phyloP scores from a whole-genome alignment of 2,113 vertebrate genomes.

The Carassius gibelio region DNA sequence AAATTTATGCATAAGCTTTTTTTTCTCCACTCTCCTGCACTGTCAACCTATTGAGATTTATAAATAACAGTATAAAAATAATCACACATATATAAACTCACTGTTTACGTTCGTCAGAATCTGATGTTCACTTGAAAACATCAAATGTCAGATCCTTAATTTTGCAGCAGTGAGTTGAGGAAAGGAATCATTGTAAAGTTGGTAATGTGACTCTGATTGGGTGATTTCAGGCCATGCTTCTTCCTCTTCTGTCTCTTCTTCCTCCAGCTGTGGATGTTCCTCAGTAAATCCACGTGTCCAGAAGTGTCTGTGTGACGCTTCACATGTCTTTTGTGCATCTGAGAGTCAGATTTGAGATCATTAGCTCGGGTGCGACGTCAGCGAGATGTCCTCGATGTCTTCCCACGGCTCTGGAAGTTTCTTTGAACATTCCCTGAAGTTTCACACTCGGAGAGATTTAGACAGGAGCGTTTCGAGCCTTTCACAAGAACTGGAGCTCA shows the following conservation, averaged over 20 bases:
- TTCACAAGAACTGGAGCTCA: neutral
- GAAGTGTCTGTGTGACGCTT: neutral
- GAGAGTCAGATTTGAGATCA: slow-evolving; percentile 3
- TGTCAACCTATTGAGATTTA: neutral
- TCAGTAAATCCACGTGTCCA: neutral
- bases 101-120: no score
- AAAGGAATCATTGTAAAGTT: neutral
- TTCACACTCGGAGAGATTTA: neutral
- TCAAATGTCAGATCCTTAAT: no score
- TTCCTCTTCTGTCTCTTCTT: neutral
- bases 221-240: neutral
- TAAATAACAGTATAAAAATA: no score
- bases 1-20: neutral
- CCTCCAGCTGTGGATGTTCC: neutral
- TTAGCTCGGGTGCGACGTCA: neutral
- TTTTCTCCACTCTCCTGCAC: neutral
- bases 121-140: no score
- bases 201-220: neutral
- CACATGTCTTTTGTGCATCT: neutral
- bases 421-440: neutral
- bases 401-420: neutral
- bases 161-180: no score
- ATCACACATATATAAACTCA: no score
- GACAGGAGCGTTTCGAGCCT: neutral
- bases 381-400: neutral